Conservation (phyloP, 2,888 invertebrate genomes). For the Tuta absoluta region DNA sequence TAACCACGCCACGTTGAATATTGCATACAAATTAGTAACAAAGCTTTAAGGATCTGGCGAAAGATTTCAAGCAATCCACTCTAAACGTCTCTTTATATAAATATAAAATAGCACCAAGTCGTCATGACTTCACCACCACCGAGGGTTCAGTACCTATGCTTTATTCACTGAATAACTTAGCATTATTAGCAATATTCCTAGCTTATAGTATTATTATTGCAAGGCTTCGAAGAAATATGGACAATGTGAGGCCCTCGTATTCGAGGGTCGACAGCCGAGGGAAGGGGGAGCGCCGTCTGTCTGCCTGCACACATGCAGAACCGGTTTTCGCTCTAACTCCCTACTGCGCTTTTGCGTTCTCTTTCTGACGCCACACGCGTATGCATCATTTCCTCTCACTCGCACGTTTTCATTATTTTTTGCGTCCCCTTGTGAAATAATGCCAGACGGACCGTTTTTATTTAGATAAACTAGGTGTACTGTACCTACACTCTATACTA, state of each 20-base stretch:
- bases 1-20: constrained; percentile 8
- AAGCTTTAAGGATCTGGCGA: neutral
- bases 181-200: neutral
- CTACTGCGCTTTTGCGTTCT: constrained; percentile 65
- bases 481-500: constrained; percentile 41
- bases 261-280: constrained; percentile 74
- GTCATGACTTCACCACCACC: neutral
- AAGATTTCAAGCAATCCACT: neutral
- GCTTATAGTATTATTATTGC: constrained; percentile 66
- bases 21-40: neutral
- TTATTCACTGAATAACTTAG: neutral
- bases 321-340: constrained; percentile 76
- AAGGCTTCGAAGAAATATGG: constrained; percentile 70
- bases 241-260: constrained; percentile 70
- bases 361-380: constrained; percentile 71
- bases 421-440: constrained; percentile 76
- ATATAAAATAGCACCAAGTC: neutral
- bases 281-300: constrained; percentile 69
- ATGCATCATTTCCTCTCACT: constrained; percentile 65
- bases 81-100: neutral
- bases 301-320: constrained; percentile 79
- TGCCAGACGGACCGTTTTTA: constrained; percentile 72
- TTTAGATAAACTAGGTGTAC: constrained; percentile 64
- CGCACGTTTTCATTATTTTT: constrained; percentile 78
- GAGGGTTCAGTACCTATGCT: neutral